Percentiles rank a stretch among this genome's conserved stretches.
Conservation (phyloP, 2,113 vertebrate species). For the Hemibates koningsi region DNA sequence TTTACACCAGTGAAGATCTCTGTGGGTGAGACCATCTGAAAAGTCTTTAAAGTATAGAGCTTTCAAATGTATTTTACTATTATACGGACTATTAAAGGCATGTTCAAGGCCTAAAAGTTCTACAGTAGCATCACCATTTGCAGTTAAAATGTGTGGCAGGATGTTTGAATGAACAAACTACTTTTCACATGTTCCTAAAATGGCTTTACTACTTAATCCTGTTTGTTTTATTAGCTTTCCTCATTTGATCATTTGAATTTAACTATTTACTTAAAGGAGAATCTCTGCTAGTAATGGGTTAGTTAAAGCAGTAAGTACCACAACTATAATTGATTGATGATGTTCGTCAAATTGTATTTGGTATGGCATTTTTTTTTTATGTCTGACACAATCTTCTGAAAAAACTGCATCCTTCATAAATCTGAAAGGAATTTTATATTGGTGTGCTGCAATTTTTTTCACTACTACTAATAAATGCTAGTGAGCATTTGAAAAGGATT, state of each 20-base stretch:
- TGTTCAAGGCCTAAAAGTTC: neutral
- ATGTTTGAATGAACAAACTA: neutral
- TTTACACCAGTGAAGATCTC: neutral
- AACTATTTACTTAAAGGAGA: conserved; percentile 86
- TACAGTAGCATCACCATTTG: rapidly evolving
- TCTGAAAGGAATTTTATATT: neutral
- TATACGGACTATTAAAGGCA: rapidly evolving
- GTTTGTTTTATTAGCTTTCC: conserved; percentile 87
- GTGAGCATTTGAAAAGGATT: neutral
- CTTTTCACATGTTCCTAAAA: neutral
- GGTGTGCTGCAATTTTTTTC: neutral
- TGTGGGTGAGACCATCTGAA: neutral
- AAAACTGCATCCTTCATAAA: neutral
- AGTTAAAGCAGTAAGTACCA: conserved; percentile 81
- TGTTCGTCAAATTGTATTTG: neutral
- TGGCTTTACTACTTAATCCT: conserved; percentile 69
- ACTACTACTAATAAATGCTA: neutral
- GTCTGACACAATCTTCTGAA: neutral
- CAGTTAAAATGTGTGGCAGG: neutral
- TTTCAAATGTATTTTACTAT: neutral
- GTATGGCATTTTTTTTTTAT: neutral
- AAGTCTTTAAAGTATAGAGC: neutral
- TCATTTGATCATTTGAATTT: conserved; percentile 83
- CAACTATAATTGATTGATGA: neutral
- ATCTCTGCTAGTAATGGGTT: conserved; percentile 83